Evolutionary conservation across 1,140 invertebrate genomes (phyloP).

Genomic region (Ptiloglossa arizonensis): DNA sequence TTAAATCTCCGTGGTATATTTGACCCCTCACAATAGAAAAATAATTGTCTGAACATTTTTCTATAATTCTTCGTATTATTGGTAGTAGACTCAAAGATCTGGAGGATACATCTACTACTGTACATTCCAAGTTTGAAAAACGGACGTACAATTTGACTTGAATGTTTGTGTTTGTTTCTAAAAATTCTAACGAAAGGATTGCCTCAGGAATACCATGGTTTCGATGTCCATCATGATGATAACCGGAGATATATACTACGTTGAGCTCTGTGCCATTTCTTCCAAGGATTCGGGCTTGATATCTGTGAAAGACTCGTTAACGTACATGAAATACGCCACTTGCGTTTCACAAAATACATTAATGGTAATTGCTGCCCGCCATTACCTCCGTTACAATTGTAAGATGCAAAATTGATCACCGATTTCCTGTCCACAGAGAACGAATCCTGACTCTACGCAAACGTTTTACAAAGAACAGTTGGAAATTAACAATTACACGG

Average conservation of each 20-base stretch:
- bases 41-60: no score
- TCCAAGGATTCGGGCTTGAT: conserved; percentile 60
- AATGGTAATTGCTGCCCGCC: conserved; percentile 46
- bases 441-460: conserved; percentile 56
- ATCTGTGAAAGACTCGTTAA: conserved; percentile 77
- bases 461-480: conserved; percentile 65
- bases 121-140: no score
- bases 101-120: no score
- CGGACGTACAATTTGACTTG: no score
- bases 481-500: conserved; percentile 33
- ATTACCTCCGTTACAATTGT: neutral
- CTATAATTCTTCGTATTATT: no score
- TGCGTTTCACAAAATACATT: conserved; percentile 53
- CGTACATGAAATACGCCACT: conserved; percentile 63
- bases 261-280: conserved; percentile 32
- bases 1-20: no score
- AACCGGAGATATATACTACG: conserved; percentile 6
- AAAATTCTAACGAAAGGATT: neutral
- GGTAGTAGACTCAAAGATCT: no score
- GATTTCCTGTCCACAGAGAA: conserved; percentile 67
- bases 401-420: neutral
- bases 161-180: no score
- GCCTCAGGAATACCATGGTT: conserved; percentile 10
- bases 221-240: conserved; percentile 27
- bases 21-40: no score